Evolutionary conservation across 2,797 vertebrate genomes (phyloP).

Genomic region (Eurystomus glaucurus): DNA sequence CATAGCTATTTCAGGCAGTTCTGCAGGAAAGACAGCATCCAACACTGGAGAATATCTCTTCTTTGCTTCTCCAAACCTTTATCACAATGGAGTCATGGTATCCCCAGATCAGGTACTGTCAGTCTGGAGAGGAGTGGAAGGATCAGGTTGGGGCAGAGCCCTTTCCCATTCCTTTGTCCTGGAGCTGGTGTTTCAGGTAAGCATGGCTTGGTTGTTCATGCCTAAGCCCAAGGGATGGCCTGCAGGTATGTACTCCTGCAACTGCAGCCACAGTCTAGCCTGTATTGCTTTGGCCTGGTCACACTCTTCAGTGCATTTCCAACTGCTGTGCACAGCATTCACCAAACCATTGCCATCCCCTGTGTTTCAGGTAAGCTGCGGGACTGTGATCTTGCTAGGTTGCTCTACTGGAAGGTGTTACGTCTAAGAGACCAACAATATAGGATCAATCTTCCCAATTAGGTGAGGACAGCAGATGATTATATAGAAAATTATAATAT

Average conservation of each 20-base stretch:
- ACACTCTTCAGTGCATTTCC: fast-evolving
- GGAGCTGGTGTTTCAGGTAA: background rate
- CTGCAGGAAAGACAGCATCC: background rate
- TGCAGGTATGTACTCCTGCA: background rate
- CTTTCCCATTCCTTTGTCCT: background rate
- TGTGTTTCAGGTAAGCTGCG: fast-evolving
- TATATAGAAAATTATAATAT: background rate
- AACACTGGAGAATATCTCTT: background rate
- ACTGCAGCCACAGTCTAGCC: background rate
- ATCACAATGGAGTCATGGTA: background rate
- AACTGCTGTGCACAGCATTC: background rate
- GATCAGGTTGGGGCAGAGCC: background rate
- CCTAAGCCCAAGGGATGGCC: background rate
- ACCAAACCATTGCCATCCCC: background rate
- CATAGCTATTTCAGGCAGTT: background rate
- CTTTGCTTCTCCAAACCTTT: background rate
- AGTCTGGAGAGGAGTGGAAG: background rate
- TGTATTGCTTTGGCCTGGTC: fast-evolving
- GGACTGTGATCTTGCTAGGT: background rate
- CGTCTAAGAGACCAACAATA: background rate
- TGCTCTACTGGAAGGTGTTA: background rate
- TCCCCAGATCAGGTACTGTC: background rate
- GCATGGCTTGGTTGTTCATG: background rate
- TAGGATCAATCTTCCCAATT: background rate
- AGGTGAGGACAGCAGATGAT: background rate